A percentile compares a stretch with the other conserved stretches of the same genome.
Conservation (phyloP, 2,888 invertebrate genomes). For the Cenopis cana region DNA sequence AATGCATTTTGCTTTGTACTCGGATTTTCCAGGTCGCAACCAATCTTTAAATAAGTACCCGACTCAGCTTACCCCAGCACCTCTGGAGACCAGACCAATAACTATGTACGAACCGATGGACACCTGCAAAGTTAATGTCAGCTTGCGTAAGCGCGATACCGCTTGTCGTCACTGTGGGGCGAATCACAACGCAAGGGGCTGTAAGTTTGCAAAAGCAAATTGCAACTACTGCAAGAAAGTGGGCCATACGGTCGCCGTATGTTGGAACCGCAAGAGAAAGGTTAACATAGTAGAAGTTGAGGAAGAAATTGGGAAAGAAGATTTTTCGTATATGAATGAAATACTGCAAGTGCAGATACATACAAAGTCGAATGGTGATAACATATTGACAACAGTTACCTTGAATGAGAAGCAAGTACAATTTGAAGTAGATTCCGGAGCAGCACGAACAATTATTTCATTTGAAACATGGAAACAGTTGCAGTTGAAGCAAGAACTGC, state of each 20-base stretch:
- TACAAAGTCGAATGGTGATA: background rate
- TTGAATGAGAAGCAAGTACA: too few species aligned
- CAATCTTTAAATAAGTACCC: too few species aligned
- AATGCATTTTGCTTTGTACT: too few species aligned
- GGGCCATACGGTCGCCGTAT: background rate
- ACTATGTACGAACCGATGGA: background rate
- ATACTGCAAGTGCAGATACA: background rate
- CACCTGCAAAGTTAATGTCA: background rate
- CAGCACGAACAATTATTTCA: too few species aligned
- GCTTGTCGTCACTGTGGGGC: conserved; percentile 17
- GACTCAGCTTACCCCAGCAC: background rate
- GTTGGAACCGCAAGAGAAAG: background rate
- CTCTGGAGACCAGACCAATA: conserved; percentile 4
- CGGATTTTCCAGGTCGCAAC: too few species aligned
- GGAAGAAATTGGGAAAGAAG: too few species aligned
- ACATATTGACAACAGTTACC: too few species aligned
- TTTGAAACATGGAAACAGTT: too few species aligned
- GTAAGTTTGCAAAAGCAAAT: background rate
- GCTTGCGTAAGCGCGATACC: conserved; percentile 13
- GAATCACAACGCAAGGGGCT: background rate
- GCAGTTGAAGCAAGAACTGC: too few species aligned
- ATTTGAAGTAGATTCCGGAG: too few species aligned
- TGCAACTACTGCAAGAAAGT: too few species aligned
- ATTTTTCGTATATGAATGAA: background rate
- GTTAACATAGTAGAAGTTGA: background rate